Evolutionary conservation across 1,140 invertebrate species (phyloP).

Genomic region (Elysia chlorotica): DNA sequence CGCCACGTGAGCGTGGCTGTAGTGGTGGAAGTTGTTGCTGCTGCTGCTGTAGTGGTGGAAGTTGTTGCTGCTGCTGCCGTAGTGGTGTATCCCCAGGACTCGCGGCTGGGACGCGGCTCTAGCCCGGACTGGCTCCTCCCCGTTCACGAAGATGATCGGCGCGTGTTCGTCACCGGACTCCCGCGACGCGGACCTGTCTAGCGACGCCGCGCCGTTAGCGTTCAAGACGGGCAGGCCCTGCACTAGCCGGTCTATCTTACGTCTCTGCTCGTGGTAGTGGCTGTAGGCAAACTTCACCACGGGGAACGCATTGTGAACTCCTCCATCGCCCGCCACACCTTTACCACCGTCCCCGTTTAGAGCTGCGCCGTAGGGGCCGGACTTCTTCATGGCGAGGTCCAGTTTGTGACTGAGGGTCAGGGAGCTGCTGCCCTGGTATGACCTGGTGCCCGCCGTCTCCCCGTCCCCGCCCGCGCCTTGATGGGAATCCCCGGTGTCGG

Average conservation of each 20-base stretch:
- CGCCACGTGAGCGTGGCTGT: neutral
- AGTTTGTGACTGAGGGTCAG: neutral
- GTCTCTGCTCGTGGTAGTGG: constrained; percentile 25
- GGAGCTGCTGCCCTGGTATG: neutral
- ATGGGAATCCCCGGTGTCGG: too few species aligned
- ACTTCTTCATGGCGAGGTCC: neutral
- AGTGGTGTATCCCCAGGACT: too few species aligned
- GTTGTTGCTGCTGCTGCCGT: too few species aligned
- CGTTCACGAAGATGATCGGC: neutral
- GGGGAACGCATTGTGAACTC: constrained; percentile 1
- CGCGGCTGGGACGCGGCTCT: neutral
- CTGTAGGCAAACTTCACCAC: constrained; percentile 23
- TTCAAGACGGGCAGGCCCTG: constrained; percentile 21
- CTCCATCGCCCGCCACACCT: too few species aligned
- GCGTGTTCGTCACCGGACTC: neutral
- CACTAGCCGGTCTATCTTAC: constrained; percentile 21
- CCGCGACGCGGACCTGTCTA: neutral
- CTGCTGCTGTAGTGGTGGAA: too few species aligned
- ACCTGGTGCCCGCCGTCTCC: neutral
- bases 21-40: neutral
- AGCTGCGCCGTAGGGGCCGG: neutral
- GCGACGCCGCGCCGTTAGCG: neutral
- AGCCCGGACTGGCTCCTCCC: constrained; percentile 12
- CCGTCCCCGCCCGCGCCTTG: neutral
- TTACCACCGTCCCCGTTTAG: too few species aligned